A percentile compares a stretch with the other conserved stretches of the same genome.
Evolutionary conservation across 2,797 vertebrate genomes (phyloP).

Genomic region (Smutsia temminckii): DNA sequence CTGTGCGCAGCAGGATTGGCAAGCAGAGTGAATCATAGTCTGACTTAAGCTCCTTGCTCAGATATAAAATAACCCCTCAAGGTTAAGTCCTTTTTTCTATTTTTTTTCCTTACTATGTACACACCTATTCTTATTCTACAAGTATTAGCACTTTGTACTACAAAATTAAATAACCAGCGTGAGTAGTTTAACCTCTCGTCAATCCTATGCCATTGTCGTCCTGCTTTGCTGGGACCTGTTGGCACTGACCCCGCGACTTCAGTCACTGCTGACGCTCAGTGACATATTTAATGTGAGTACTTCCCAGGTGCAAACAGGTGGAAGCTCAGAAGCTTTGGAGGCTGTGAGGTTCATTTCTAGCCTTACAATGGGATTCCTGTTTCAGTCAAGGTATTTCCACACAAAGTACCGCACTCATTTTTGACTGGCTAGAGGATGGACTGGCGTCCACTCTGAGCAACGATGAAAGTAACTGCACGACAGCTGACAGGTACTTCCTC

Average conservation of each 20-base stretch:
- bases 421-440: background rate
- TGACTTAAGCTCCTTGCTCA: background rate
- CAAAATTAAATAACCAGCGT: background rate
- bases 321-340: background rate
- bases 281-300: background rate
- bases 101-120: background rate
- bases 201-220: background rate
- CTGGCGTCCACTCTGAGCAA: background rate
- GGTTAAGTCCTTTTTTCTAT: background rate
- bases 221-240: background rate
- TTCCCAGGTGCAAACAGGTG: no score
- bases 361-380: background rate
- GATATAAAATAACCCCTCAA: constrained; percentile 1
- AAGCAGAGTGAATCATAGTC: background rate
- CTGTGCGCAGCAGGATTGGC: background rate
- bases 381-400: constrained; percentile 4
- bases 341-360: background rate
- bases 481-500: background rate
- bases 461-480: background rate
- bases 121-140: background rate
- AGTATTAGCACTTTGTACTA: background rate
- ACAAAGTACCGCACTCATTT: background rate
- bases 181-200: background rate
- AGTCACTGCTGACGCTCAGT: background rate
- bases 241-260: background rate